Conservation (phyloP, 2,797 vertebrate species). For the Bradypodion pumilum region DNA sequence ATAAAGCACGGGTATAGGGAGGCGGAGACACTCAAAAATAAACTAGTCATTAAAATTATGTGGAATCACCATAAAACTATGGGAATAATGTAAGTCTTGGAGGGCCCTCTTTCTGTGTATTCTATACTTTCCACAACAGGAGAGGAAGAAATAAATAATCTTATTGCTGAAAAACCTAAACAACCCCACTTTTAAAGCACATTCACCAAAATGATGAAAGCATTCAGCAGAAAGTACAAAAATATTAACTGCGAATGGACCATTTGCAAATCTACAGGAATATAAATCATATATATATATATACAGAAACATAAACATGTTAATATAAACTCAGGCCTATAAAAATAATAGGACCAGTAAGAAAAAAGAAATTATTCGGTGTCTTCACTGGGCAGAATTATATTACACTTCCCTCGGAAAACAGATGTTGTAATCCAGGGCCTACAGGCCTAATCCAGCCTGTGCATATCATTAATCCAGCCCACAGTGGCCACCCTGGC, state of each 20-base stretch:
- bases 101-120: slow-evolving; percentile 62
- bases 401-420: no score
- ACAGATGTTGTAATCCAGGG: no score
- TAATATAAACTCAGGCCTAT: no score
- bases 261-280: not conserved
- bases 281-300: no score
- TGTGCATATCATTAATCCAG: no score
- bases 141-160: not conserved
- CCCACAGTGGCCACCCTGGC: no score
- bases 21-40: slow-evolving; percentile 40
- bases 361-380: no score
- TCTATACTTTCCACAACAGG: slow-evolving; percentile 46
- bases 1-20: not conserved
- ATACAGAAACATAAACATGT: not conserved
- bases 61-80: slow-evolving; percentile 63
- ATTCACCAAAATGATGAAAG: slow-evolving; percentile 15
- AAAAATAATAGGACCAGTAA: no score
- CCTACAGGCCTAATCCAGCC: no score
- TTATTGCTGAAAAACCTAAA: slow-evolving; percentile 26
- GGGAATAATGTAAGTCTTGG: slow-evolving; percentile 61
- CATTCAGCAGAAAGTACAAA: not conserved
- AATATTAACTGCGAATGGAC: not conserved
- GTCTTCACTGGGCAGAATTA: no score
- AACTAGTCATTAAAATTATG: slow-evolving; percentile 61
- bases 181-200: not conserved